Conservation (phyloP, 2,888 invertebrate genomes). For the Julus scandinavius region DNA sequence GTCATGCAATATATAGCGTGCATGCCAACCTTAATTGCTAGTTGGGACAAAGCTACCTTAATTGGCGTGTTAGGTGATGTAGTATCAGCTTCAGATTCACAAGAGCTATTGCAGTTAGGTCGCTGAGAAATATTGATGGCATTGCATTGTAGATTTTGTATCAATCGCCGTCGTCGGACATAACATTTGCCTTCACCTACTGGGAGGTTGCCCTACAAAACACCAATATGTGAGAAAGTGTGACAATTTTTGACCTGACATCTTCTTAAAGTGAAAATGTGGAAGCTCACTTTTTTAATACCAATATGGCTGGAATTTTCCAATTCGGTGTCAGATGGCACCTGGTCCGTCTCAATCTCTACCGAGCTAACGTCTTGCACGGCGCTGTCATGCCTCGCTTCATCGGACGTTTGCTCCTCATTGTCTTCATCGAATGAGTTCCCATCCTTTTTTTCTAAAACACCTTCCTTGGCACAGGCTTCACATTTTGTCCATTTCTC, state of each 20-base stretch:
- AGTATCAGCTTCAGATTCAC: slow-evolving; percentile 74
- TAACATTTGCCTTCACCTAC: slow-evolving; percentile 34
- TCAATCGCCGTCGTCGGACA: slow-evolving; percentile 22
- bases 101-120: slow-evolving; percentile 62
- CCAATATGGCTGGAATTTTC: slow-evolving; percentile 28
- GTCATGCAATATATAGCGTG: not conserved
- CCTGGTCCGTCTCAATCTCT: slow-evolving; percentile 59
- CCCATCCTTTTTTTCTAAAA: not conserved
- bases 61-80: slow-evolving; percentile 62
- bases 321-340: slow-evolving; percentile 58
- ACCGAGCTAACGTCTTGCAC: slow-evolving; percentile 58
- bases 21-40: not conserved
- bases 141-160: slow-evolving; percentile 43
- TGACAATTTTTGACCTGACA: not conserved
- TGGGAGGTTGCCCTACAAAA: slow-evolving; percentile 39
- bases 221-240: not conserved
- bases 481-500: slow-evolving; percentile 33
- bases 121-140: not conserved
- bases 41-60: slow-evolving; percentile 58
- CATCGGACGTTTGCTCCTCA: slow-evolving; percentile 56
- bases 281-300: slow-evolving; percentile 16
- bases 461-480: not conserved
- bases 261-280: not conserved
- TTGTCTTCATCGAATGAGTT: slow-evolving; percentile 34
- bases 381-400: slow-evolving; percentile 58